phyloP scores from a whole-genome alignment of 2,113 vertebrate genomes.

The Grantiella picta region DNA sequence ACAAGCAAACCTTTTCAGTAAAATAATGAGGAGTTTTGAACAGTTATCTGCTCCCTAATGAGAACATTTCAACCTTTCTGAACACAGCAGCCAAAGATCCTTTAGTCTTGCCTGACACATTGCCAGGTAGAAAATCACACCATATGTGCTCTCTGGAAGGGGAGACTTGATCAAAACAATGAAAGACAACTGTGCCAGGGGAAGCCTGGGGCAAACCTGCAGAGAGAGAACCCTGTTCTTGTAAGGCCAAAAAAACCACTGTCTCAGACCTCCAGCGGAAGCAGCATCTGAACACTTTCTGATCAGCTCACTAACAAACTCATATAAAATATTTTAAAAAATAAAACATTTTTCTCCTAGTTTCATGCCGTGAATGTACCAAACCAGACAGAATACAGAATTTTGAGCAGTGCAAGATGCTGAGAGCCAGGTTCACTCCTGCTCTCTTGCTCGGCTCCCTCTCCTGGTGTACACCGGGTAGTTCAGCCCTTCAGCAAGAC shows the following conservation, averaged over 20 bases:
- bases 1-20: background rate
- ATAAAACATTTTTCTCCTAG: background rate
- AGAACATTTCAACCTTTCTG: background rate
- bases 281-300: background rate
- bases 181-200: background rate
- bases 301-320: background rate
- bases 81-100: background rate
- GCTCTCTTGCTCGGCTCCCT: conserved; percentile 28
- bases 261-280: background rate
- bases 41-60: background rate
- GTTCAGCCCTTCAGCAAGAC: background rate
- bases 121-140: background rate
- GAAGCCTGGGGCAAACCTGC: background rate
- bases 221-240: rapidly evolving
- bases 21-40: background rate
- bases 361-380: background rate
- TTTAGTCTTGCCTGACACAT: background rate
- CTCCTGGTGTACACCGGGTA: background rate
- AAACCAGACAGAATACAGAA: background rate
- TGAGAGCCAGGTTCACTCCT: background rate
- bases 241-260: background rate
- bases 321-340: background rate
- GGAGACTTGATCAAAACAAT: background rate
- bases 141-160: background rate
- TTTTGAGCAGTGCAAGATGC: background rate